Evolutionary conservation across 1,140 invertebrate genomes (phyloP).

Genomic region (Aethina tumida): DNA sequence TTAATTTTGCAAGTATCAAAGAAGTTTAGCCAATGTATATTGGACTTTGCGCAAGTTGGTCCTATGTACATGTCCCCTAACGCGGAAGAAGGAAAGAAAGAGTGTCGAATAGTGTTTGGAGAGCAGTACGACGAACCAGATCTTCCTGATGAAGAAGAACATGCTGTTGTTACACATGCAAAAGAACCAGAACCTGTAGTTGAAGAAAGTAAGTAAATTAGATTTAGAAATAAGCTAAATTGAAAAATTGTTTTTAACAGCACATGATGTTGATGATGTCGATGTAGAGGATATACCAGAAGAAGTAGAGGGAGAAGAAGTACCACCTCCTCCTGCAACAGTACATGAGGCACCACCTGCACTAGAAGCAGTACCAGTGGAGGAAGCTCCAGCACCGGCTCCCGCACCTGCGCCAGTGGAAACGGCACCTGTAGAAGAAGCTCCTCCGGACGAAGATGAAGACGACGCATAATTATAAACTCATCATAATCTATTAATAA

Average conservation of each 20-base stretch:
- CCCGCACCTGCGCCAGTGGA: background rate
- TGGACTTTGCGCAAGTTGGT: conserved; percentile 40
- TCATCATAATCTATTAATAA: background rate
- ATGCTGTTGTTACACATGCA: conserved; percentile 12
- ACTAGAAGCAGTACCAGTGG: background rate
- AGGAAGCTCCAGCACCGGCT: background rate
- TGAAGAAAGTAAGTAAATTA: conserved; percentile 14
- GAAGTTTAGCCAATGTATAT: conserved; percentile 38
- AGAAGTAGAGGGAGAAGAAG: conserved; percentile 17
- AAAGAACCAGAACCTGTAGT: conserved; percentile 11
- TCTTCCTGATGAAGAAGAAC: conserved; percentile 13
- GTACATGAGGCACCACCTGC: background rate
- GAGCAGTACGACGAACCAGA: conserved; percentile 40
- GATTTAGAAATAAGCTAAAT: conserved; percentile 19
- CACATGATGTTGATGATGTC: conserved; percentile 13
- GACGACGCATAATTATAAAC: background rate
- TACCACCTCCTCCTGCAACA: background rate
- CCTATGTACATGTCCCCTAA: conserved; percentile 49
- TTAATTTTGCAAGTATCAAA: conserved; percentile 47
- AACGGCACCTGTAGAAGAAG: conserved; percentile 2
- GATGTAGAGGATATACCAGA: conserved; percentile 10
- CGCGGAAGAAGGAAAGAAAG: conserved; percentile 42
- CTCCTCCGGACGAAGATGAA: background rate
- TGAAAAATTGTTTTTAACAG: conserved; percentile 9
- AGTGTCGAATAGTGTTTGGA: conserved; percentile 48